Percentiles rank a stretch among this genome's conserved stretches.
phyloP scores from a whole-genome alignment of 2,113 vertebrate species.

The Chelonoidis abingdonii region DNA sequence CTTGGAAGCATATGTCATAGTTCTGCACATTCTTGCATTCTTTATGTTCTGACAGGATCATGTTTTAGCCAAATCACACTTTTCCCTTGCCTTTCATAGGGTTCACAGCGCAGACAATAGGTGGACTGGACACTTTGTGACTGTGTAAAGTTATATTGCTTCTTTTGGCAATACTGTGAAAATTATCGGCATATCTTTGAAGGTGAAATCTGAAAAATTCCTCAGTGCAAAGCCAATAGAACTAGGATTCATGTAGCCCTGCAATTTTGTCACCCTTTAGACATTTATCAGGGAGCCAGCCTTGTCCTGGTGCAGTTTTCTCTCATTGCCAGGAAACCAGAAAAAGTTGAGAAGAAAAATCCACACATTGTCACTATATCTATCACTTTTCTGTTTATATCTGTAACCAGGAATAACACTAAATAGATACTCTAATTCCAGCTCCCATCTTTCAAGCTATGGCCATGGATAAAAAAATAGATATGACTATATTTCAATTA shows the following conservation, averaged over 20 bases:
- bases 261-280: not conserved
- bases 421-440: not conserved
- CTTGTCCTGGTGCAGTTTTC: not conserved
- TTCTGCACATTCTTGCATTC: not conserved
- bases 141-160: not conserved
- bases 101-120: not conserved
- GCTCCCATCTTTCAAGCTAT: not conserved
- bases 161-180: not conserved
- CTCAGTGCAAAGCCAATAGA: not conserved
- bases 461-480: not conserved
- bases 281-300: not conserved
- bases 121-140: not conserved
- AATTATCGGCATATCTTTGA: not conserved
- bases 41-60: slow-evolving; percentile 7
- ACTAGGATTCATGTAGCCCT: not conserved
- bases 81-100: not conserved
- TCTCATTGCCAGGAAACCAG: slow-evolving; percentile 27
- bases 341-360: slow-evolving; percentile 12
- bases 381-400: slow-evolving; percentile 10
- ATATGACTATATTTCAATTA: not conserved
- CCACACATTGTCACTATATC: not conserved
- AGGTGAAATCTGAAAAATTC: not conserved
- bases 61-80: not conserved
- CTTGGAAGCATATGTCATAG: not conserved
- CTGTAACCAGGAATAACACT: slow-evolving; percentile 5